Percentiles rank a stretch among this genome's conserved stretches.
These are phyloP conservation scores for Callipepla squamata DNA, from an alignment of 2,113 vertebrate species.

Conservation along the genomic window DNA sequence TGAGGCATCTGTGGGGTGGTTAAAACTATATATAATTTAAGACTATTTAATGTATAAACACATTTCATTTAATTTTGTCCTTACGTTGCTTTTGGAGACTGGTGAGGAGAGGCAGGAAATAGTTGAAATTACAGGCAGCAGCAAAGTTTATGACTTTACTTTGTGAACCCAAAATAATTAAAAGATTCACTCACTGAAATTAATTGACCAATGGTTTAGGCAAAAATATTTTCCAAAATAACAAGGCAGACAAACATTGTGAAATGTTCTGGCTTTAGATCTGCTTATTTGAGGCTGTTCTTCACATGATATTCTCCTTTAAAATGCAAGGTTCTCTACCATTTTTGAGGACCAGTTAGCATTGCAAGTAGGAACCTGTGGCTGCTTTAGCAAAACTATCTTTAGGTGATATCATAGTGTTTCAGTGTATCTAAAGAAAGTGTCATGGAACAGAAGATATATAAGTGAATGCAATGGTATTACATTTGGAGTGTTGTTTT, in stretches of 20 bases:
- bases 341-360: neutral
- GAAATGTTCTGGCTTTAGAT: neutral
- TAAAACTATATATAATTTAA: neutral
- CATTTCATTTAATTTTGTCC: neutral
- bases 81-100: neutral
- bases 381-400: neutral
- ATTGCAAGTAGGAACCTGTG: neutral
- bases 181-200: neutral
- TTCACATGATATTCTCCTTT: neutral
- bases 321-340: neutral
- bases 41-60: neutral
- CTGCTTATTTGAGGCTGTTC: neutral
- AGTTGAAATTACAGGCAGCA: neutral
- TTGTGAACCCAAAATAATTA: neutral
- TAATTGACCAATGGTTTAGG: neutral
- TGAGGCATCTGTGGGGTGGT: neutral
- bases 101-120: neutral
- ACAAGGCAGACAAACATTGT: neutral
- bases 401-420: neutral
- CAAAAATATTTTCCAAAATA: neutral
- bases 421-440: neutral
- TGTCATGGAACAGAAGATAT: neutral
- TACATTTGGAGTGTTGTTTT: neutral
- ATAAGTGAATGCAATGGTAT: neutral
- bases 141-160: neutral